Conservation (phyloP, 2,888 invertebrate species). For the Gandaritis pyraliata region DNA sequence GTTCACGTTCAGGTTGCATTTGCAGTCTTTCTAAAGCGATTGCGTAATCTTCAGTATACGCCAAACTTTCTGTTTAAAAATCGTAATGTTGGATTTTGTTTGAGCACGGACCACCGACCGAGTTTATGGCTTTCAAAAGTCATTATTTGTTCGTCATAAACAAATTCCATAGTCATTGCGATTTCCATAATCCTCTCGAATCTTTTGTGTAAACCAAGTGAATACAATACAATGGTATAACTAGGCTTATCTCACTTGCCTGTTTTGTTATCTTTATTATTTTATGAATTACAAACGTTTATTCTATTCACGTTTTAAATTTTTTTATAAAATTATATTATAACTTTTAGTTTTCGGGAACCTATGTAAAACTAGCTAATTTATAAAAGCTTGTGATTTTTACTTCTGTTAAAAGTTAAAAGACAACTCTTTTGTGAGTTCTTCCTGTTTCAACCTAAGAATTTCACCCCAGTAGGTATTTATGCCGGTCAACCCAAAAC, state of each 20-base stretch:
- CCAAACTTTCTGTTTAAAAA: slow-evolving; percentile 29
- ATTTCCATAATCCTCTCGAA: slow-evolving; percentile 29
- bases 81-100: slow-evolving; percentile 15
- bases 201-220: slow-evolving; percentile 24
- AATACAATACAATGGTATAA: slow-evolving; percentile 32
- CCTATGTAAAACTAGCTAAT: too few species aligned
- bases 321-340: background rate
- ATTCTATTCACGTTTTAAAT: slow-evolving; percentile 6
- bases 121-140: slow-evolving; percentile 36
- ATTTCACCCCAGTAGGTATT: too few species aligned
- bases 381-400: too few species aligned
- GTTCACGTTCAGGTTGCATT: slow-evolving; percentile 40
- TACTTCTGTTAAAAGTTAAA: too few species aligned
- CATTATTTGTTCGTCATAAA: slow-evolving; percentile 32
- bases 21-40: slow-evolving; percentile 29
- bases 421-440: too few species aligned
- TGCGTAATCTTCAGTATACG: slow-evolving; percentile 49
- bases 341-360: background rate
- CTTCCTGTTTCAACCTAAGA: too few species aligned
- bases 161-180: slow-evolving; percentile 34
- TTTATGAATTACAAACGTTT: slow-evolving; percentile 13
- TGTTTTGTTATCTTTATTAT: slow-evolving; percentile 27
- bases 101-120: slow-evolving; percentile 35
- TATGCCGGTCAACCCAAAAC: too few species aligned
- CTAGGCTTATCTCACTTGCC: slow-evolving; percentile 32